Evolutionary conservation across 2,888 invertebrate species (phyloP), one percentile per base, ranked within the genome.

Genomic region (Ceramica pisi): DNA sequence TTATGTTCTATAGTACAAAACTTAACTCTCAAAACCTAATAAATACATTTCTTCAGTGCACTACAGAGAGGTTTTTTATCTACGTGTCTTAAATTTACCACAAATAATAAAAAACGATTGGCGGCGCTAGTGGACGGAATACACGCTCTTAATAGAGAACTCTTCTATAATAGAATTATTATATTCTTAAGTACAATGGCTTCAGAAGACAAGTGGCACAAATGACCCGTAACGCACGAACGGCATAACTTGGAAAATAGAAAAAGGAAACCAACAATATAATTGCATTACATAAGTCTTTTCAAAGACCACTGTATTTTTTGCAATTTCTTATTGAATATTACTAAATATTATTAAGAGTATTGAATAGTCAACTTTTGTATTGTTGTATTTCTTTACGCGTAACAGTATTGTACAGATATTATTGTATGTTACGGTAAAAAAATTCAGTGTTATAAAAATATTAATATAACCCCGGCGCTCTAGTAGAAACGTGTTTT

Each of bases 221-320:
- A 83, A 72, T 82, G 81, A 86, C 80, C 85, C 86, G 83, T 73
- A 77, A 81, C 76, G 70, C 80, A 71, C 77, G 80, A 81, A 75
- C 64, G 75, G 38, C 67, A 77, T 71, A 85, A 82, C 75, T 53
- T 68, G 55, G n/a, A 67, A 75, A 62, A 68, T 50, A 59, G 26
- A 57, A 79, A 77, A 75, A 67, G 7, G 16, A 46, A 55, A 16
- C 14, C 19, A n/a, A 65, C 56, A 71, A 63, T 68, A 70, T 48
- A 60, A 72, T 76, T 66, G 48, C 53, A 10, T 79, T 72, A 71
- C 48, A 64, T 78, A 67, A 82, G 53, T 41, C 35, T 61, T 80
- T 68, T 61, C 23, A 56, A 44, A 35, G 6, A 12, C 51, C 69
- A 57, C 64, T 63, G 48, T 50, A 57, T 57, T 77, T 65, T 61